Base-by-base conservation (phyloP, 2,797 vertebrate species). In the Anisognathus igniventris region DNA sequence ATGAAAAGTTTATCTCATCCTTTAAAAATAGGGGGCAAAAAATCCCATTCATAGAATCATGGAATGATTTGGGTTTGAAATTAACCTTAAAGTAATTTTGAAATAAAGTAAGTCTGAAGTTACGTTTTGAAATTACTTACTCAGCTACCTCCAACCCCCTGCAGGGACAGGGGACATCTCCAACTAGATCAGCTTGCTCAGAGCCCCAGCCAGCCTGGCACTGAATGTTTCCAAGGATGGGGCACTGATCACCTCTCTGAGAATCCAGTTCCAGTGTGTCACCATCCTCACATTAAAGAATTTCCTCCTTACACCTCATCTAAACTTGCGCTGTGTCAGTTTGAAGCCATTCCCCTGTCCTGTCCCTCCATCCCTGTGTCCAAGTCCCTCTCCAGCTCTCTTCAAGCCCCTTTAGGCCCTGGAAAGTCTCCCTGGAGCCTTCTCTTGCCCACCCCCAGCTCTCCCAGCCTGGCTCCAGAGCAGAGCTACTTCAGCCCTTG, bases 151-250 rank as follows among this genome's bases (percentile, higher is more conserved):
- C 25, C 39, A 58, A 4, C 1, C 6, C 14, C 22, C 33, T n/a
- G 65, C 58, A 71, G 39, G 33, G 65, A 40, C 22, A 77, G 51
- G 33, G 13, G 25, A 57, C 22, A 23, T 14, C 18, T 31, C 39
- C 31, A 33, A 0, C 45, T 10, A 1, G 6, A 35, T 24, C 30
- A 58, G 39, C 16, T 16, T 31, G 25, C 57, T 58, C 57, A 58
- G 37, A 76, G 33, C 30, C 30, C 57, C 65, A 57, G 14, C 50
- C 65, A 71, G 51, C 33, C 53, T 33, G 28, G 27, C 42, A 56
- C 2, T 45, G 58, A 20, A 12, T 0, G 0, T 35, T 58, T 20
- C 33, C 45, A 40, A 60, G 65, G 58, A 65, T 6, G 7, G 25
- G 51, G 19, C 28, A 44, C 0, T 10, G 6, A 16, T 8, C 71